Conservation (phyloP, 2,797 vertebrate species). For the Ptychadena robeensis region DNA sequence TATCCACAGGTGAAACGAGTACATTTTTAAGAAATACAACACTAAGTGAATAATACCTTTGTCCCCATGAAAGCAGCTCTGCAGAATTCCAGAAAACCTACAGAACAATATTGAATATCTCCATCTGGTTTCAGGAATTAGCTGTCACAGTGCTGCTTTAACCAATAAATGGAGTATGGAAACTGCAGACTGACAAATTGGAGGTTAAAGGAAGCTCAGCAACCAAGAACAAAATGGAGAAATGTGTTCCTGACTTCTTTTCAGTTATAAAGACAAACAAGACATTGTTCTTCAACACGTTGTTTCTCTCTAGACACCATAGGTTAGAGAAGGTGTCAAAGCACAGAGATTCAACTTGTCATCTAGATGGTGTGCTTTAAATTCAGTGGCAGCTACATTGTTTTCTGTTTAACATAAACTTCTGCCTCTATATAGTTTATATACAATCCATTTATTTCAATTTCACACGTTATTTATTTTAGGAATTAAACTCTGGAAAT, state of each 20-base stretch:
- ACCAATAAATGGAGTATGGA: slow-evolving; percentile 54
- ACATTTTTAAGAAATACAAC: slow-evolving; percentile 53
- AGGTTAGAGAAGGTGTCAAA: slow-evolving; percentile 42
- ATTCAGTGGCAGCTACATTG: neutral
- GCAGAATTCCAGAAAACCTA: slow-evolving; percentile 51
- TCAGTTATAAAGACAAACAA: slow-evolving; percentile 34
- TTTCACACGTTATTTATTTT: neutral
- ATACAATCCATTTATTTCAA: neutral
- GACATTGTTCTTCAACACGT: slow-evolving; percentile 43
- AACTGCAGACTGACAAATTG: slow-evolving; percentile 59
- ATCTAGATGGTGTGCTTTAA: slow-evolving; percentile 16
- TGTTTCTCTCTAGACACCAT: slow-evolving; percentile 38
- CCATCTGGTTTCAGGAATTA: slow-evolving; percentile 59
- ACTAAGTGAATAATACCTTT: slow-evolving; percentile 59
- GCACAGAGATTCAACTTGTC: slow-evolving; percentile 50
- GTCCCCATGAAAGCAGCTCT: slow-evolving; percentile 43
- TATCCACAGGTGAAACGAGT: slow-evolving; percentile 51
- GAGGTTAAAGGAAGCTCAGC: slow-evolving; percentile 54
- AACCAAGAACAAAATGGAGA: slow-evolving; percentile 44
- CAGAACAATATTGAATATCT: slow-evolving; percentile 59
- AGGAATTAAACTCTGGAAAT: too few species aligned
- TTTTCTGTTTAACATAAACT: neutral
- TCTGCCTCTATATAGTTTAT: neutral
- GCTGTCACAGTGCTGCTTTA: slow-evolving; percentile 55
- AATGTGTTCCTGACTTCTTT: slow-evolving; percentile 48